Evolutionary conservation across 2,888 invertebrate genomes (phyloP).

Genomic region (Ashinkailepas kermadecensis): DNA sequence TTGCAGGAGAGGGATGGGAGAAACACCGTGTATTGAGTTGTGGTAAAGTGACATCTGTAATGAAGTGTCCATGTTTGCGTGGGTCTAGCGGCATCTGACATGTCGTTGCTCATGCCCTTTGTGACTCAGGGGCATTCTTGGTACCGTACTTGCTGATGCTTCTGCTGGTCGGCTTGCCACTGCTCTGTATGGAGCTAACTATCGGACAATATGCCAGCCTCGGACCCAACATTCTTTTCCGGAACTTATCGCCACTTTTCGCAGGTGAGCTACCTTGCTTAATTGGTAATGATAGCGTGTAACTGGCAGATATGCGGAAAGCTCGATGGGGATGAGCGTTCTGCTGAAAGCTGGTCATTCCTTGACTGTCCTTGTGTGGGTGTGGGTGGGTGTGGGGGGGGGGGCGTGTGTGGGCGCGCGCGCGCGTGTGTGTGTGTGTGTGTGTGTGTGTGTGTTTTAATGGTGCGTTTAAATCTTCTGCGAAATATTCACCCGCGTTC

Average conservation of each 20-base stretch:
- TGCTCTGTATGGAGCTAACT: conserved; percentile 10
- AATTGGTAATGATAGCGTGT: background rate
- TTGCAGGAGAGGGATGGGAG: background rate
- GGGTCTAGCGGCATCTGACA: background rate
- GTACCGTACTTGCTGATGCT: background rate
- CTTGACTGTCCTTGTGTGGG: background rate
- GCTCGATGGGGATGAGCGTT: background rate
- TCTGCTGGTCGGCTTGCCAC: background rate
- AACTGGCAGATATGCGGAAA: background rate
- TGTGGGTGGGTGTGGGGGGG: background rate
- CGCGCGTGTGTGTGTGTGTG: no score
- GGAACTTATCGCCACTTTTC: background rate
- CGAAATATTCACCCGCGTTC: no score
- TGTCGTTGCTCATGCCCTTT: background rate
- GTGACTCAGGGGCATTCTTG: background rate
- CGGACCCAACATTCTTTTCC: background rate
- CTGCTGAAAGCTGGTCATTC: background rate
- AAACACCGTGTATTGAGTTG: background rate
- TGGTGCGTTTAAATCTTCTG: no score
- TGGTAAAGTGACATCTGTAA: background rate
- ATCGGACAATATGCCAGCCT: conserved; percentile 6
- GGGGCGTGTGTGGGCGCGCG: no score
- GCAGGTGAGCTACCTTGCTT: background rate
- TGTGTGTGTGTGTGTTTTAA: no score
- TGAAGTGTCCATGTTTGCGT: background rate